Conservation (phyloP, 1,140 invertebrate genomes). For the Caenorhabditis latens region DNA sequence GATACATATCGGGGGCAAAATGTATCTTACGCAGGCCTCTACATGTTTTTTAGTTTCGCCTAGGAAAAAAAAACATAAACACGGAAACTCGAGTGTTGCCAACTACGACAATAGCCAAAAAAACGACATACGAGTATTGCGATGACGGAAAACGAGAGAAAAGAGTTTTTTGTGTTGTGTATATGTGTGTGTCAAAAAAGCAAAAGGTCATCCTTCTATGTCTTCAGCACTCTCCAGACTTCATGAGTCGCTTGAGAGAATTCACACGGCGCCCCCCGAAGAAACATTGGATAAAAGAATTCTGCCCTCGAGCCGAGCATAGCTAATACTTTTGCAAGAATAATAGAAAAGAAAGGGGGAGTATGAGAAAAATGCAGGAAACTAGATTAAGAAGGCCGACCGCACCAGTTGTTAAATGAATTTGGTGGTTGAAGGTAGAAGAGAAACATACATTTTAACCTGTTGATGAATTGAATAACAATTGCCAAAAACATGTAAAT, state of each 20-base stretch:
- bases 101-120: neutral
- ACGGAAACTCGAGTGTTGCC: neutral
- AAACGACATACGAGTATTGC: neutral
- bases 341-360: neutral
- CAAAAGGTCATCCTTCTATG: conserved; percentile 39
- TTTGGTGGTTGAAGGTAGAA: neutral
- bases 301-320: neutral
- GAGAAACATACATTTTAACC: no score
- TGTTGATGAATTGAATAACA: neutral
- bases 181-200: conserved; percentile 38
- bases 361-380: neutral
- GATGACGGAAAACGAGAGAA: neutral
- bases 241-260: neutral
- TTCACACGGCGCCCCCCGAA: neutral
- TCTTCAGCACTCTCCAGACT: conserved; percentile 41
- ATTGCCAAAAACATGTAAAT: neutral
- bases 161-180: neutral
- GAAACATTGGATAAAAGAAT: conserved; percentile 1
- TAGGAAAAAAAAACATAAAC: neutral
- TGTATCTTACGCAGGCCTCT: no score
- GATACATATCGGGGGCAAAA: no score
- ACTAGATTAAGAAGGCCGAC: neutral
- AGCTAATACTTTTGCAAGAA: neutral
- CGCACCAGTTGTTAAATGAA: neutral
- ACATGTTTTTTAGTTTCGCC: no score